These are phyloP conservation scores for Mesaphorura yosii DNA, from an alignment of 1,140 invertebrate genomes.

Conservation along the genomic window DNA sequence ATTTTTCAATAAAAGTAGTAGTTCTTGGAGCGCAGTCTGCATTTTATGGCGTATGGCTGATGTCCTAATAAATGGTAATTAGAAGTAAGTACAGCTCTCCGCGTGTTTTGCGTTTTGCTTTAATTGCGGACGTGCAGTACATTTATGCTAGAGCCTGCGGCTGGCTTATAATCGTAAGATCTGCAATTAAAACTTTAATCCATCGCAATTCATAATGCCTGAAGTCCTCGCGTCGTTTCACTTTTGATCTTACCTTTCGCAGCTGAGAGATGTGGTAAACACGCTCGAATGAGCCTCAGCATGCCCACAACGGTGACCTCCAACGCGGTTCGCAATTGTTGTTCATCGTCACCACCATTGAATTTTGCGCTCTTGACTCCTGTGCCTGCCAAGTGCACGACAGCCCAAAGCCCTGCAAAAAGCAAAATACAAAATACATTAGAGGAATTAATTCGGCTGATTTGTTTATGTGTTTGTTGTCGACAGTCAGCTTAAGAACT, in stretches of 20 bases:
- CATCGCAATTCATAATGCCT: not conserved
- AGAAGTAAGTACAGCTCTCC: too few species aligned
- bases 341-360: constrained; percentile 47
- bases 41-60: too few species aligned
- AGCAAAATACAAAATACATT: constrained; percentile 12
- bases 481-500: too few species aligned
- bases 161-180: too few species aligned
- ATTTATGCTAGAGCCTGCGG: too few species aligned
- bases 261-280: constrained; percentile 52
- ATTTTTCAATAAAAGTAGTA: too few species aligned
- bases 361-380: constrained; percentile 40
- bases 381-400: constrained; percentile 64
- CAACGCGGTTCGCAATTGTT: constrained; percentile 52
- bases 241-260: constrained; percentile 39
- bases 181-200: not conserved
- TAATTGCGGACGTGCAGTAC: too few species aligned
- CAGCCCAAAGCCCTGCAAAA: constrained; percentile 61
- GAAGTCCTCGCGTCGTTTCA: not conserved
- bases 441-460: too few species aligned
- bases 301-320: constrained; percentile 56
- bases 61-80: too few species aligned
- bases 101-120: too few species aligned
- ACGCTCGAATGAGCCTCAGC: constrained; percentile 57
- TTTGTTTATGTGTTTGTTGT: too few species aligned
- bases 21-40: too few species aligned